These are phyloP conservation scores for Halcyon smyrnensis DNA, from an alignment of 2,797 vertebrate genomes.

Conservation along the genomic window DNA sequence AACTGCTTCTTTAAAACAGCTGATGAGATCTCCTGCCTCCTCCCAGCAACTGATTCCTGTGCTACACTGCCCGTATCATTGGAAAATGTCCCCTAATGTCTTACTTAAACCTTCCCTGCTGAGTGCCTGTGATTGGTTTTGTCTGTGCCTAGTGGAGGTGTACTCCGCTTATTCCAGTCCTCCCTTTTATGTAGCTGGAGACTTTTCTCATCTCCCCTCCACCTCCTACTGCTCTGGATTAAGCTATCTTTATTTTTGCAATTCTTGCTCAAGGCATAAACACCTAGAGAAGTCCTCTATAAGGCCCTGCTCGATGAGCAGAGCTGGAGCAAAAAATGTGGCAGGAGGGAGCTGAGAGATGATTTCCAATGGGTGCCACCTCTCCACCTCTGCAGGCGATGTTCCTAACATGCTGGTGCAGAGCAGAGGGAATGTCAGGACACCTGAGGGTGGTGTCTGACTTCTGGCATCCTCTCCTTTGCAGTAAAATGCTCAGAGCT, in stretches of 20 bases:
- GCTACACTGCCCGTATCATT: rapidly evolving
- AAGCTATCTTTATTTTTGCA: background rate
- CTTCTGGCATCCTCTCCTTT: background rate
- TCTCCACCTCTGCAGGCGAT: background rate
- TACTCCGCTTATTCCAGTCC: background rate
- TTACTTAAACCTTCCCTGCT: background rate
- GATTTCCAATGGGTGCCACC: background rate
- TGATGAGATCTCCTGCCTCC: background rate
- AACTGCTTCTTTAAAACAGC: background rate
- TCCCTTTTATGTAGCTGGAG: background rate
- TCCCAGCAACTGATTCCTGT: background rate
- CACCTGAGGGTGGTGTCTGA: background rate
- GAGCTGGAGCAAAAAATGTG: background rate
- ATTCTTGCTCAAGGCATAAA: background rate
- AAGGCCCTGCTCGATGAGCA: rapidly evolving
- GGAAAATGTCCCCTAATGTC: background rate
- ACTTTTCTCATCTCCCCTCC: background rate
- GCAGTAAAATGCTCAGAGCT: background rate
- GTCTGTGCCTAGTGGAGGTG: background rate
- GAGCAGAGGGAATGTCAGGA: background rate
- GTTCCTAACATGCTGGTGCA: background rate
- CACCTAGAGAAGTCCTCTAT: background rate
- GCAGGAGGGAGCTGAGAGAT: background rate
- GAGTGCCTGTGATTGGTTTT: background rate
- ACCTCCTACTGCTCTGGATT: background rate